Evolutionary conservation across 2,888 invertebrate genomes (phyloP), one percentile per base, ranked within the genome.

Genomic region (Sphinx pinastri): DNA sequence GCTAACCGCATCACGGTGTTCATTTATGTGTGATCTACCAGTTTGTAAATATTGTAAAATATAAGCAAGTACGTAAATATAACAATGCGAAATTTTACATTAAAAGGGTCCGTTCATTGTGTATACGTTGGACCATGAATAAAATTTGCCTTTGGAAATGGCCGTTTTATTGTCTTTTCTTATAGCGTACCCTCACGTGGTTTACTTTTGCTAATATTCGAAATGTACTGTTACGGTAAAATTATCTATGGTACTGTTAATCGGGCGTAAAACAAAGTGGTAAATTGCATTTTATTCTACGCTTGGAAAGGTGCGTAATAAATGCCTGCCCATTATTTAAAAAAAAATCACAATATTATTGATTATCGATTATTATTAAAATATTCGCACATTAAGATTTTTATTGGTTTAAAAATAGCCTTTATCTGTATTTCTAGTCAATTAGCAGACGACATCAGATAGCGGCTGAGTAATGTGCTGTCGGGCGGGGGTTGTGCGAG

Each of bases 61-160:
- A 88, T 79, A 25, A 25, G 80, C 81, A 84, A 87, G 81, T 89
- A 75, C 69, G 49, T 71, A 85, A 85, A 83, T 88, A 87, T 87
- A 83, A 88, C 88, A 85, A 91, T 88, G 91, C 90, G 80, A 91
- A 89, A 91, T 91, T 93, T 92, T 91, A 93, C 91, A 93, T 90
- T 91, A 88, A 91, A 92, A 90, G 84, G 93, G 93, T 93, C 93
- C 93, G 91, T 91, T 92, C 91, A 92, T 90, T 91, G 88, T 90
- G 92, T 93, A 93, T 93, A 92, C 92, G 90, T 91, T 90, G 93
- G 93, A 92, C 93, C 93, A 92, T 88, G 85, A 93, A 92, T 93
- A 92, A 94, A 90, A 91, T 90, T 91, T 92, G 92, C 92, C 92
- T 93, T 93, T 92, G 86, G 85, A 90, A 82, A 83, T 75, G 51